phyloP scores from a whole-genome alignment of 2,888 invertebrate species.

The Tupiocoris notatus region DNA sequence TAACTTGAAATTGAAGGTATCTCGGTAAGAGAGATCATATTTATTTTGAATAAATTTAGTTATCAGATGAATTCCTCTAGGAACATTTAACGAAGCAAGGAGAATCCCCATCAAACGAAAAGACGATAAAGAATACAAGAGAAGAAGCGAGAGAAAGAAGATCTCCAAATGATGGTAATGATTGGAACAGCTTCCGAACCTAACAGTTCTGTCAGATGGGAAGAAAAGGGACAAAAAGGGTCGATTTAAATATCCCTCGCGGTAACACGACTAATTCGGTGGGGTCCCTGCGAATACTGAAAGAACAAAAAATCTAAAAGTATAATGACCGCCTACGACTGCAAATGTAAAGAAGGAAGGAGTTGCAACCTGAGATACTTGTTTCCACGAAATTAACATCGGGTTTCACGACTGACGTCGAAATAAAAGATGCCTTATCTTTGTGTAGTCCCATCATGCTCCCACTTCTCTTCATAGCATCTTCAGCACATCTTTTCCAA shows the following conservation, averaged over 20 bases:
- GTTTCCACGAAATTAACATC: slow-evolving; percentile 43
- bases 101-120: too few species aligned
- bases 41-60: too few species aligned
- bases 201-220: background rate
- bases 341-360: slow-evolving; percentile 38
- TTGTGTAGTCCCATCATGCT: background rate
- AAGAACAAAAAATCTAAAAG: slow-evolving; percentile 40
- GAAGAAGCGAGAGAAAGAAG: background rate
- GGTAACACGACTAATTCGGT: slow-evolving; percentile 43
- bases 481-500: background rate
- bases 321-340: slow-evolving; percentile 40
- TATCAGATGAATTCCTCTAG: too few species aligned
- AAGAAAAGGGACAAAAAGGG: background rate
- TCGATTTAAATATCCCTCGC: slow-evolving; percentile 39
- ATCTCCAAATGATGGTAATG: background rate
- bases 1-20: too few species aligned
- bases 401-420: slow-evolving; percentile 34
- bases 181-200: background rate
- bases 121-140: too few species aligned
- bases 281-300: background rate
- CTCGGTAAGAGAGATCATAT: too few species aligned
- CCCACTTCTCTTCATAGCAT: background rate
- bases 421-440: slow-evolving; percentile 43
- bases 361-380: slow-evolving; percentile 43
- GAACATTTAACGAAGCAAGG: too few species aligned